Base-by-base conservation (phyloP, 1,140 invertebrate species). In the Dreissena rostriformis region DNA sequence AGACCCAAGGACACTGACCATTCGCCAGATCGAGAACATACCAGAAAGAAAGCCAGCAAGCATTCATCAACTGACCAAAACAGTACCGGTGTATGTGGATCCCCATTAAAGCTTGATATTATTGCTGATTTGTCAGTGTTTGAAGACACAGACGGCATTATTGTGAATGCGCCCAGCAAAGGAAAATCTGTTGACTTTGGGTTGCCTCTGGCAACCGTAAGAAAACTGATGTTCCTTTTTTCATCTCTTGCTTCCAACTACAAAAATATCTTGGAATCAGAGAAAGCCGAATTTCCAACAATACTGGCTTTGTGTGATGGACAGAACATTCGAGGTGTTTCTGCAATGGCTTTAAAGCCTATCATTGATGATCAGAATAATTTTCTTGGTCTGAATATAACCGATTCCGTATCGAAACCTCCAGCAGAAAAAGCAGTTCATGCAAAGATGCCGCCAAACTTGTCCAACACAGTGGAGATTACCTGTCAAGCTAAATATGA, bases 281-380 rank as follows among this genome's bases (percentile, higher is more conserved):
- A 67, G 51, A 73, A 24, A 12, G 24, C 14, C 26, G 51, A 65
- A n/a, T 29, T 75, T 39, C 75, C 80, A 7, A 24, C 78, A 19
- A 12, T 87, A 53, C 29, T 84, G 24, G 67, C 63, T 12, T 52
- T 87, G 8, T 86, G 84, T 77, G 76, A 86, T 81, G 81, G 84
- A 26, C 67, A 55, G 19, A 81, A 87, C 67, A 15, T 78, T 5
- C 76, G 80, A 63, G 57, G 55, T 28, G 77, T 82, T 19, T 76
- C 79, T 29, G 24, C 78, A 11, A 52, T 83, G 55, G 75, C 70
- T 19, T 63, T 74, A 17, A 55, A 75, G 53, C 75, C 76, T 17
- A 26, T 86, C 15, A n/a, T 78, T 26, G 67, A 85, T n/a, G 61
- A 73, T 24, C 22, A 51, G 24, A 86, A 87, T 63, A 68, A 51